Conservation (phyloP, 2,797 vertebrate species). For the Falco novaeseelandiae region DNA sequence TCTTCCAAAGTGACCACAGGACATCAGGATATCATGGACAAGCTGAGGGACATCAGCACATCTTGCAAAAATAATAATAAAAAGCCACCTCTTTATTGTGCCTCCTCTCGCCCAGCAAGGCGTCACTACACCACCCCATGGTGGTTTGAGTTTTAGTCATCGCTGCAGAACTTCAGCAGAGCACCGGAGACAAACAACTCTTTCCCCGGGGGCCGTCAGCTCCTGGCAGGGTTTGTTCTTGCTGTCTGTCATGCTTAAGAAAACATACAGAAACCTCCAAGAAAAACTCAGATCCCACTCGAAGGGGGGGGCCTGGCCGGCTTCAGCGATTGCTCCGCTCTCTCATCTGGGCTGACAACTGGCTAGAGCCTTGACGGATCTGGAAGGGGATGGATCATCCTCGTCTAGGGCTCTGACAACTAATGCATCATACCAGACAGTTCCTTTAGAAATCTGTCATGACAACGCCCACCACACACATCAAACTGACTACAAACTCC, state of each 20-base stretch:
- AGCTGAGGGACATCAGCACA: background rate
- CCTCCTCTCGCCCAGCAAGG: background rate
- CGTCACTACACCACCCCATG: background rate
- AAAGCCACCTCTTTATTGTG: rapidly evolving
- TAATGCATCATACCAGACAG: background rate
- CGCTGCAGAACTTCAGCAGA: background rate
- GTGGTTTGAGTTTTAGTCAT: background rate
- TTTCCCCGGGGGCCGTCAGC: rapidly evolving
- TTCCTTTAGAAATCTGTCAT: background rate
- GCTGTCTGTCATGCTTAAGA: rapidly evolving
- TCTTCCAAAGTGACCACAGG: background rate
- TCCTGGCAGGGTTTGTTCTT: background rate
- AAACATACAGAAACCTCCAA: background rate
- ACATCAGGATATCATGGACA: background rate
- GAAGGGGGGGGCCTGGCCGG: rapidly evolving
- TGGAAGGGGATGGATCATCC: background rate
- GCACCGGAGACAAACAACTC: background rate
- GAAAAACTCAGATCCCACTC: background rate
- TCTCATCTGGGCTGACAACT: rapidly evolving
- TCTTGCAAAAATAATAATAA: background rate
- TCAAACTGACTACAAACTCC: rapidly evolving
- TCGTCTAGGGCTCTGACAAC: background rate
- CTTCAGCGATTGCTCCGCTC: rapidly evolving
- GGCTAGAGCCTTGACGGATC: rapidly evolving
- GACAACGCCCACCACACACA: rapidly evolving